Base-by-base conservation (phyloP, 2,888 invertebrate species). In the Lumbricus terrestris region DNA sequence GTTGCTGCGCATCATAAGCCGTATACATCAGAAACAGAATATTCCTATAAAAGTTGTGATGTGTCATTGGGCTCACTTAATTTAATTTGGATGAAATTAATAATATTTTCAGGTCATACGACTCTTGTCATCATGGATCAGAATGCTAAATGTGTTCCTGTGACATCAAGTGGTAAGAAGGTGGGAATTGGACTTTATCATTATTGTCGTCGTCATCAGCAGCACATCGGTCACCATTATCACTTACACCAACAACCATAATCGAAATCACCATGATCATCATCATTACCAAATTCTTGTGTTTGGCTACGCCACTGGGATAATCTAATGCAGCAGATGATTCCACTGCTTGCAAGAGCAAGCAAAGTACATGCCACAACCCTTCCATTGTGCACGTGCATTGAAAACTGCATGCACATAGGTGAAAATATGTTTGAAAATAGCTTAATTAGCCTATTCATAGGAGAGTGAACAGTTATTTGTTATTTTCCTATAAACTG, bases 31-130 rank as follows among this genome's bases (percentile, higher is more conserved):
- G 47, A 69, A 69, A 69, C n/a, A 69, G 69, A 69, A 69, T n/a
- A n/a, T n/a, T 69, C n/a, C 69, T 4, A 8, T 69, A n/a, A n/a
- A n/a, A 69, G 69, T n/a, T 69, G 69, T 69, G n/a, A 29, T 69
- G n/a, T 29, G 69, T 69, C n/a, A 69, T 69, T 69, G n/a, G 29
- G 8, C 11, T 3, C n/a, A 69, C 29, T 69, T 69, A 29, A n/a
- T n/a, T 69, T 69, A 69, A 69, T 69, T 69, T 69, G 69, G 69
- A 69, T 69, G n/a, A 69, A 69, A 69, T 69, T n/a, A n/a, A n/a
- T n/a, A n/a, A n/a, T n/a, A n/a, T n/a, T 0, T 69, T 69, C 69
- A 69, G 69, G 69, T n/a, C 29, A 69, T 13, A 69, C n/a, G n/a
- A 69, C 69, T n/a, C n/a, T n/a, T 69, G 29, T 69, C 69, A 8